Percentiles rank a stretch among this genome's conserved stretches.
phyloP scores from a whole-genome alignment of 2,113 vertebrate species.

The Pedetes capensis region DNA sequence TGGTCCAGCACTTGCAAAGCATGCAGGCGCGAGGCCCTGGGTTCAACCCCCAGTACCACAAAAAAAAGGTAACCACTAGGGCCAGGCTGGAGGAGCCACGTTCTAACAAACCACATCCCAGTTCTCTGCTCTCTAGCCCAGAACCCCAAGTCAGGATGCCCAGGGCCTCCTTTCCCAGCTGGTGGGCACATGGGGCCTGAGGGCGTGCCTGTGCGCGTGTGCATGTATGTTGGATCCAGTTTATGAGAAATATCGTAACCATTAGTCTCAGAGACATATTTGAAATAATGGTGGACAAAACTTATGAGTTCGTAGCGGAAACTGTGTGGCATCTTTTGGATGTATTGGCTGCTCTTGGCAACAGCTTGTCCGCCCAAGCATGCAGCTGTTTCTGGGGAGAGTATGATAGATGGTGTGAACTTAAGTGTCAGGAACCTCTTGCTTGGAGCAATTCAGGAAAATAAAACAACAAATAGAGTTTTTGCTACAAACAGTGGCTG shows the following conservation, averaged over 20 bases:
- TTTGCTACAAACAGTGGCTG: background rate
- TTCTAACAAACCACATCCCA: rapidly evolving
- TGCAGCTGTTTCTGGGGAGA: background rate
- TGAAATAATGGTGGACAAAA: rapidly evolving
- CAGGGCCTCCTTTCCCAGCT: rapidly evolving
- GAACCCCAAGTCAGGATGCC: background rate
- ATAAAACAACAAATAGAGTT: background rate
- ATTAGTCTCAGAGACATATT: background rate
- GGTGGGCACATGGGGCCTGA: no score
- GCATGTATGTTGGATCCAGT: rapidly evolving
- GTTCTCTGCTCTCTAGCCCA: background rate
- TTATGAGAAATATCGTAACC: rapidly evolving
- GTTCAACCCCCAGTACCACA: no score
- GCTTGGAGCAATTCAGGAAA: background rate
- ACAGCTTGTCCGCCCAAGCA: rapidly evolving
- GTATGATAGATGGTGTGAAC: background rate
- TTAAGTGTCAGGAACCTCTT: background rate
- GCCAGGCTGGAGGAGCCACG: no score
- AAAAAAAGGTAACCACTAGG: no score
- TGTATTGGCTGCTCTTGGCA: background rate
- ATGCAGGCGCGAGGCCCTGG: no score
- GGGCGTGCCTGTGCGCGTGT: rapidly evolving
- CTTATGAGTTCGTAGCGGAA: background rate
- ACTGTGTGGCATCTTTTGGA: rapidly evolving
- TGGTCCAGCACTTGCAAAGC: no score